These are phyloP conservation scores for Periophthalmodon schlosseri DNA, from an alignment of 2,113 vertebrate genomes.

Conservation along the genomic window DNA sequence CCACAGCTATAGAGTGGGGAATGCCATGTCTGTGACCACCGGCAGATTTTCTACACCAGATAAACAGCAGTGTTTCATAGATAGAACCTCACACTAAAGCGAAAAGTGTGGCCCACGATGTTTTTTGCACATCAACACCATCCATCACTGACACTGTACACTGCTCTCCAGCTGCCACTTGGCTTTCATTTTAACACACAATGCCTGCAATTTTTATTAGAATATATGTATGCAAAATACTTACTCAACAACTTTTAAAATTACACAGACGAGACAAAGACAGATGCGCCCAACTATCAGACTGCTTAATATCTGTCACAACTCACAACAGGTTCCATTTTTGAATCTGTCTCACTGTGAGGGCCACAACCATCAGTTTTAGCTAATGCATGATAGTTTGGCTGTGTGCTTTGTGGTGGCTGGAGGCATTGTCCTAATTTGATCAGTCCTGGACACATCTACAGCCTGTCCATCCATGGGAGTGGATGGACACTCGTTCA, in stretches of 20 bases:
- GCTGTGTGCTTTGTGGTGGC: too few species aligned
- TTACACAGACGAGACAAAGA: neutral
- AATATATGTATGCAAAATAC: neutral
- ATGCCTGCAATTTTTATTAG: neutral
- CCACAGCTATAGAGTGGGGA: constrained; percentile 19
- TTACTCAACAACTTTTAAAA: neutral
- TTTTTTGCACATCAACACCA: constrained; percentile 42
- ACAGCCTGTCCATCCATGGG: too few species aligned
- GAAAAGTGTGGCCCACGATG: constrained; percentile 21
- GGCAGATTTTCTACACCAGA: constrained; percentile 25
- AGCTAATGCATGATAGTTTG: too few species aligned
- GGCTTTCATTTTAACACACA: neutral
- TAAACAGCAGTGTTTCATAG: constrained; percentile 41
- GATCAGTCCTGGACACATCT: too few species aligned
- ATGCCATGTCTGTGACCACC: constrained; percentile 43
- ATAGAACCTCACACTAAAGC: constrained; percentile 16
- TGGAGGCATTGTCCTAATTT: too few species aligned
- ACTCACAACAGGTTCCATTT: too few species aligned
- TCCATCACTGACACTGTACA: constrained; percentile 37
- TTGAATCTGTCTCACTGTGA: too few species aligned
- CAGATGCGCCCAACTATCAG: too few species aligned
- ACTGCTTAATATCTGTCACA: too few species aligned
- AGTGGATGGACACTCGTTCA: too few species aligned
- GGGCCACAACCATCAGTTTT: too few species aligned
- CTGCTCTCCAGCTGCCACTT: constrained; percentile 18